Base-by-base conservation (phyloP, 1,140 invertebrate species). In the Panulirus ornatus region DNA sequence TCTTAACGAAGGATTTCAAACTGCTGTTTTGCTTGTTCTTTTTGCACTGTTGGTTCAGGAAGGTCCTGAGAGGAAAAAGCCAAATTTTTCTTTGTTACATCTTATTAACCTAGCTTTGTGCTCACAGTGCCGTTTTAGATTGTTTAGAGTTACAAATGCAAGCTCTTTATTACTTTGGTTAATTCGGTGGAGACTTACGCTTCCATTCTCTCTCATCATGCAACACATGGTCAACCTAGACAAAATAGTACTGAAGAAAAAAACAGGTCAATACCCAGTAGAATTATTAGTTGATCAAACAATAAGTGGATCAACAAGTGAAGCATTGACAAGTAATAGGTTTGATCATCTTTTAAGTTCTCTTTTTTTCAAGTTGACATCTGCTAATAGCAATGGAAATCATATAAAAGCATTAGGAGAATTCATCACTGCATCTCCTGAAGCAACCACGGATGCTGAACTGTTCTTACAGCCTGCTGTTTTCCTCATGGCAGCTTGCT, bases 401-500 rank as follows among this genome's bases (percentile, higher is more conserved):
- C 34, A 83, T 6, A 9, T 84, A 34, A 42, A 71, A 27, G 47
- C 27, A 19, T 0, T 89, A 30, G 34, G 79, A 9, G 47, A 58
- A 22, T 63, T 58, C 38, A 42, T 89, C 16, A 81, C 58, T 16
- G 40, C 27, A 0, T 19, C 30, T 9, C 14, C 63, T 8, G 30
- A 38, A 27, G 22, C 5, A 19, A 16, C 63, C 38, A 34, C 30
- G 30, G 70, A 89, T 54, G 30, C 42, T 1, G 51, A 83, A 36
- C 42, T 81, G 3, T 58, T 75, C n/a, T 11, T 86, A 27, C 88
- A 89, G 36, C 70, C 78, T 27, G 78, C 88, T 22, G 79, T 84
- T 2, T 83, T 83, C 6, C 78, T 89, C 38, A 36, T 89, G 79
- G 78, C 66, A 3, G 70, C 81, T 19, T 89, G 88, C 36, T 42